Evolutionary conservation across 2,888 invertebrate genomes (phyloP), one percentile per base, ranked within the genome.

Genomic region (Oasisia sp.): DNA sequence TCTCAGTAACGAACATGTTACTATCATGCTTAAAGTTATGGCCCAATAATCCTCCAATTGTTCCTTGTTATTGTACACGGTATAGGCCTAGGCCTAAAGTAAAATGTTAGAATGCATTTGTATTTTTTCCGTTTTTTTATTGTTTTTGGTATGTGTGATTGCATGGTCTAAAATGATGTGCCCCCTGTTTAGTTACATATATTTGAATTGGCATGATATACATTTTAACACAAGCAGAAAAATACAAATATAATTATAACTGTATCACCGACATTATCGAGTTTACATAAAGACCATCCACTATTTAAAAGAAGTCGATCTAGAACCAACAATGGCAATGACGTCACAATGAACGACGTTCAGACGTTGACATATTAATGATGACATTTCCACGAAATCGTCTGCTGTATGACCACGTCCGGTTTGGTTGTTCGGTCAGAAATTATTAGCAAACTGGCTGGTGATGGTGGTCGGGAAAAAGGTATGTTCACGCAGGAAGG

Each of bases 321-420:
- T 5, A 74, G 74, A 74, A 27, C 74, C 19, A 74, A 74, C 74
- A 74, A n/a, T 74, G 5, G n/a, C 27, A 19, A 74, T 74, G 14
- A 74, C 74, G 74, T 74, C 74, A 74, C 74, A 74, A 74, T 74
- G 74, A 27, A 19, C 74, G 74, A 74, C 74, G 74, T 74, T 3
- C 7, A 74, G 3, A 14, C 27, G 74, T 74, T 19, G 74, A 27
- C 74, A 74, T 74, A 74, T 19, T 27, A n/a, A 27, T 74, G 74
- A 74, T 74, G 74, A 27, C 74, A 74, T 74, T 74, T 74, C 74
- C 27, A 74, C 74, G 74, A 74, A 74, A 74, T 74, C 74, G 74
- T 27, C 74, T 4, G 74, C 74, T 19, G 27, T 27, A 74, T 27
- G 74, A 74, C 74, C 19, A 27, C 7, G n/a, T 74, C 74, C n/a